phyloP scores from a whole-genome alignment of 2,888 invertebrate genomes.

The Folsomia candida region DNA sequence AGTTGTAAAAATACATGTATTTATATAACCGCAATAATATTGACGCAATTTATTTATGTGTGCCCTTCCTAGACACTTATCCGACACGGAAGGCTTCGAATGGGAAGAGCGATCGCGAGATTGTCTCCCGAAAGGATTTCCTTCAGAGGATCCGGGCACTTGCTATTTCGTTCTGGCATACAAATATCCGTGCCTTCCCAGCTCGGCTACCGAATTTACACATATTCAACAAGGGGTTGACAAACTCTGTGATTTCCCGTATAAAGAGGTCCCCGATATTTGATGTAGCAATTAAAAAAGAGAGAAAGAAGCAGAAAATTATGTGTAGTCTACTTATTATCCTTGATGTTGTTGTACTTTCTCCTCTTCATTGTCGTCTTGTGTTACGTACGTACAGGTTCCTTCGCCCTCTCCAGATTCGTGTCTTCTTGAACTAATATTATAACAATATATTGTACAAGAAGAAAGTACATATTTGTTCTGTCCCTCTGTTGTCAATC shows the following conservation, averaged over 20 bases:
- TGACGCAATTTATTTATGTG: too few species aligned
- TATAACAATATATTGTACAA: too few species aligned
- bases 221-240: constrained; percentile 64
- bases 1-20: not conserved
- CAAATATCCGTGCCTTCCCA: constrained; percentile 67
- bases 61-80: constrained; percentile 69
- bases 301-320: too few species aligned
- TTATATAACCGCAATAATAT: too few species aligned
- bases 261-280: constrained; percentile 8
- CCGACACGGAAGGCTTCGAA: constrained; percentile 70
- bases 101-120: constrained; percentile 72
- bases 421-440: too few species aligned
- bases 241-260: constrained; percentile 33
- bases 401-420: too few species aligned
- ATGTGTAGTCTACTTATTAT: too few species aligned
- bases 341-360: too few species aligned
- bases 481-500: too few species aligned
- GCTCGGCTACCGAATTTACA: constrained; percentile 62
- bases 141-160: constrained; percentile 71
- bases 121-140: constrained; percentile 81
- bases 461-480: too few species aligned
- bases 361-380: too few species aligned
- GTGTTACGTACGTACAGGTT: too few species aligned
- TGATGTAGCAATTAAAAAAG: not conserved
- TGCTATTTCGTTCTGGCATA: constrained; percentile 83